phyloP scores from a whole-genome alignment of 2,888 invertebrate genomes.

The Platycheirus albimanus region DNA sequence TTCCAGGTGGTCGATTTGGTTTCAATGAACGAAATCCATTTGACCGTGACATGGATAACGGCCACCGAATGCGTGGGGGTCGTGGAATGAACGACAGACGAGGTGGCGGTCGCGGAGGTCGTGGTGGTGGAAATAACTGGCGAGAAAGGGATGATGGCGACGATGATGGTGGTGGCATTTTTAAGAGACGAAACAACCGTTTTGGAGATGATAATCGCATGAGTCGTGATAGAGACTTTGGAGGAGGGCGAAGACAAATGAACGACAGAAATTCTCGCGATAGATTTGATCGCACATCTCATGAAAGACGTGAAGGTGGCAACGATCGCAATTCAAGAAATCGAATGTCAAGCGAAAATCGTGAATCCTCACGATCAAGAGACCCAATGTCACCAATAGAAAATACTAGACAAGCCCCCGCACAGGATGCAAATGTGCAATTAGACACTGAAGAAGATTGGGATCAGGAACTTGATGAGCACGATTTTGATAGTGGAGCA shows the following conservation, averaged over 20 bases:
- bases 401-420: too few species aligned
- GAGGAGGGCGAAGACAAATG: constrained; percentile 43
- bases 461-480: constrained; percentile 81
- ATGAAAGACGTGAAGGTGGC: constrained; percentile 69
- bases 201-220: constrained; percentile 76
- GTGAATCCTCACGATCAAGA: constrained; percentile 27
- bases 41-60: constrained; percentile 75
- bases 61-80: constrained; percentile 58
- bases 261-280: constrained; percentile 63
- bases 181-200: constrained; percentile 79
- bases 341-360: constrained; percentile 48
- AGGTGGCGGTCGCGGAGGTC: constrained; percentile 75
- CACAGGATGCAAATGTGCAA: constrained; percentile 20
- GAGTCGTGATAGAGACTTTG: constrained; percentile 57
- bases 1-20: constrained; percentile 60
- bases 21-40: constrained; percentile 74
- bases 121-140: constrained; percentile 77
- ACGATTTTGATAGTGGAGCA: constrained; percentile 77
- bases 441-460: constrained; percentile 82
- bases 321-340: too few species aligned
- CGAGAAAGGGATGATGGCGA: constrained; percentile 80
- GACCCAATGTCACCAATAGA: constrained; percentile 71
- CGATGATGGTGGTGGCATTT: constrained; percentile 76
- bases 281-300: constrained; percentile 62
- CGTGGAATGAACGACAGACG: constrained; percentile 74